Percentiles rank a stretch among this genome's conserved stretches.
Evolutionary conservation across 2,888 invertebrate genomes (phyloP).

Genomic region (Rotaria macrura): DNA sequence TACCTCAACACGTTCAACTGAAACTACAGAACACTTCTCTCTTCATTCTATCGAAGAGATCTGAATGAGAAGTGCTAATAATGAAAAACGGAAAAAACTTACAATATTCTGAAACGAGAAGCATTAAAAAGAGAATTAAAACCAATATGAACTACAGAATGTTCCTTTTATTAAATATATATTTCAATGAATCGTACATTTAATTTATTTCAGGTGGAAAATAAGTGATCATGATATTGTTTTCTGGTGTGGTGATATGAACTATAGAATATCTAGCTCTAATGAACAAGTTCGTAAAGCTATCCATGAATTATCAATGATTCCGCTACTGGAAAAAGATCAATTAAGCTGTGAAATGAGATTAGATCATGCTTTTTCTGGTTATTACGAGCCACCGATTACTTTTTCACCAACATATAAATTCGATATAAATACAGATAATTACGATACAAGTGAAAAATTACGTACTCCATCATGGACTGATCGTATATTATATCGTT

Average conservation of each 20-base stretch:
- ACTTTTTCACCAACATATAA: conserved; percentile 89
- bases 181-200: no score
- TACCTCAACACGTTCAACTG: no score
- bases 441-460: conserved; percentile 81
- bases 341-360: conserved; percentile 61
- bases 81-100: no score
- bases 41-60: no score
- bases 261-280: conserved; percentile 88
- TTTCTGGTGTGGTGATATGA: conserved; percentile 99
- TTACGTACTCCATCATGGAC: conserved; percentile 73
- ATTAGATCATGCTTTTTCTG: conserved; percentile 63
- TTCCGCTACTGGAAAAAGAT: conserved; percentile 69
- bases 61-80: no score
- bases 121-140: no score
- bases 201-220: conserved; percentile 6
- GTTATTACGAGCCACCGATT: conserved; percentile 78
- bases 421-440: conserved; percentile 84
- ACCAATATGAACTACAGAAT: no score
- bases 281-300: conserved; percentile 81
- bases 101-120: no score
- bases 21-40: no score
- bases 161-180: no score
- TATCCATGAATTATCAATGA: conserved; percentile 64
- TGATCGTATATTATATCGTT: conserved; percentile 27
- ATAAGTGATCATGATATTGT: conserved; percentile 71